Base-by-base conservation (phyloP, 2,888 invertebrate genomes). In the Heliconius cydno region DNA sequence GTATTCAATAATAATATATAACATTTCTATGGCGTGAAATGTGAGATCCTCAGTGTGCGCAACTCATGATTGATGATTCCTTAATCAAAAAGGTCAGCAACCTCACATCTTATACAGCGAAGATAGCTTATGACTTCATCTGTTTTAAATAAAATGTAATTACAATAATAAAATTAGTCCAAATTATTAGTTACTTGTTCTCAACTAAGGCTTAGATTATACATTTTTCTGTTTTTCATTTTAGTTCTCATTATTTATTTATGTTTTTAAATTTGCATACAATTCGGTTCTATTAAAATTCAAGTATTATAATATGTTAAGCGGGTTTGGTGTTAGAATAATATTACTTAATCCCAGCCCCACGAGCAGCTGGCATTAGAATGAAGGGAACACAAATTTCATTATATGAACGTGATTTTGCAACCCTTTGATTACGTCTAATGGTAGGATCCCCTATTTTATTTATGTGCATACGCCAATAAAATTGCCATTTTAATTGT, bases 1-100 rank as follows among this genome's bases (percentile, higher is more conserved):
- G 60, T 75, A 75, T 79, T 41, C 65, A 78, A 79, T 81, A 78
- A 79, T 81, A 80, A 82, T 78, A 79, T 79, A 81, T 78, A 76
- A 79, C 70, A 81, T 78, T 79, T 79, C 74, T 81, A 79, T 79
- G 70, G 87, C 90, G 88, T 89, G 92, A 92, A 91, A 94, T 88
- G 88, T 86, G 90, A 93, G 92, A 91, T 89, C 84, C 88, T 82
- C 87, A 85, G 85, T 87, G 85, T 88, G 87, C 85, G 87, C 88
- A 85, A 87, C 88, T 89, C 88, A 90, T 92, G 94, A 94, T 94
- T 94, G 92, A 94, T 93, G 92, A 92, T 92, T 90, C 91, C 91
- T 93, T 92, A 93, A 94, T 94, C 92, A 93, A 89, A 87, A 84
- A 87, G 91, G 92, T 93, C 92, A 86, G 84, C 87, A 90, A 92